phyloP scores from a whole-genome alignment of 2,113 vertebrate genomes.

The Octodon degus region DNA sequence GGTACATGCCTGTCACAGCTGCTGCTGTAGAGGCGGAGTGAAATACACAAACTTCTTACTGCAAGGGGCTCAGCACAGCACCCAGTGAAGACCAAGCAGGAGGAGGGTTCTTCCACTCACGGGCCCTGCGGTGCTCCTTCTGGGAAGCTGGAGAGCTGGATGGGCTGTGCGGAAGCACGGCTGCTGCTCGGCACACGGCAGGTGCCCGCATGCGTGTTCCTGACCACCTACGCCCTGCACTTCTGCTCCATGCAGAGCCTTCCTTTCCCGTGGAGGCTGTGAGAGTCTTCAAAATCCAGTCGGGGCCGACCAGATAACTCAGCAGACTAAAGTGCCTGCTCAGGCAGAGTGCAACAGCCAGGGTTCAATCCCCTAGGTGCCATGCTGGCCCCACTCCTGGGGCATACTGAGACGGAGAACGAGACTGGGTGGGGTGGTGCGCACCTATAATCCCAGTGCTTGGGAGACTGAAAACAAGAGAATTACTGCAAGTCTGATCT shows the following conservation, averaged over 20 bases:
- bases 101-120: background rate
- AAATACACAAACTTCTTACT: background rate
- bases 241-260: background rate
- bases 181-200: background rate
- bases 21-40: too few species aligned
- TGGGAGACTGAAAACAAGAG: too few species aligned
- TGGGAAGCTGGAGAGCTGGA: background rate
- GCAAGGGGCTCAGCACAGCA: background rate
- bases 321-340: too few species aligned
- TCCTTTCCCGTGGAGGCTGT: constrained; percentile 14
- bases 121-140: too few species aligned
- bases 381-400: too few species aligned
- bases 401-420: too few species aligned
- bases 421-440: too few species aligned
- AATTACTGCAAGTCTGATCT: too few species aligned
- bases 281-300: constrained; percentile 23
- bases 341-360: too few species aligned
- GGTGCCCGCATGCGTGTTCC: fast-evolving
- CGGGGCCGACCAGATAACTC: background rate
- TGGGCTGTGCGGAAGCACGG: background rate
- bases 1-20: background rate
- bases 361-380: too few species aligned
- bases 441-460: too few species aligned
- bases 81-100: background rate
- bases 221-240: background rate